phyloP scores from a whole-genome alignment of 37 sponge, comb jelly and placozoan genomes.

The Theonella swinhoei region DNA sequence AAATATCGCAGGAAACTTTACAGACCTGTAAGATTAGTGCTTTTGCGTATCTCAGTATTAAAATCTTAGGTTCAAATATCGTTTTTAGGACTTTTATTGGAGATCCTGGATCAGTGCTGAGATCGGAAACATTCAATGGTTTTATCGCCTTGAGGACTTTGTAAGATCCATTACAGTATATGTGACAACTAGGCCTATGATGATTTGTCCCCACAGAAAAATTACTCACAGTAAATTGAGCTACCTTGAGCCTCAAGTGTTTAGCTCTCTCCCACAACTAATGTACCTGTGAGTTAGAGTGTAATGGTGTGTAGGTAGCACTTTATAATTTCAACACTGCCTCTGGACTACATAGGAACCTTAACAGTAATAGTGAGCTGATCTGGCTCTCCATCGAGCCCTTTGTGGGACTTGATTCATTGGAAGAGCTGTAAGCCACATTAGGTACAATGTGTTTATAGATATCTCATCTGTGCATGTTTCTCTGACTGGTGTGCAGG shows the following conservation, averaged over 20 bases:
- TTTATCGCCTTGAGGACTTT: not conserved
- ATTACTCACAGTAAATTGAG: not conserved
- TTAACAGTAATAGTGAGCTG: constrained; percentile 3
- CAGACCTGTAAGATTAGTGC: not conserved
- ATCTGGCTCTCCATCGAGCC: constrained; percentile 25
- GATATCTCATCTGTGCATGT: not conserved
- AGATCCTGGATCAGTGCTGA: not conserved
- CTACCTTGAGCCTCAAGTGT: not conserved
- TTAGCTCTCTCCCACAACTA: not conserved
- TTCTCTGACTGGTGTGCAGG: not conserved
- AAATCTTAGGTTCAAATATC: no score
- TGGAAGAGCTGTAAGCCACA: constrained; percentile 19
- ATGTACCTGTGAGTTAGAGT: not conserved
- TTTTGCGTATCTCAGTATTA: not conserved
- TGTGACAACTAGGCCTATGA: not conserved
- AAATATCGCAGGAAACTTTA: not conserved
- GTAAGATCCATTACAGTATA: no score
- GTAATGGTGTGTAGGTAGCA: no score
- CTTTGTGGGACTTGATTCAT: constrained; percentile 6
- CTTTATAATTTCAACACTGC: not conserved
- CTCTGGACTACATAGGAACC: not conserved
- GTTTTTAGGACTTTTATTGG: not conserved
- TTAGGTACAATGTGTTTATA: not conserved
- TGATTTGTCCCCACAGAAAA: not conserved
- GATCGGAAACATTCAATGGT: not conserved